Evolutionary conservation across 2,113 vertebrate genomes (phyloP), one percentile per base, ranked within the genome.

Genomic region (Seriola rivoliana): DNA sequence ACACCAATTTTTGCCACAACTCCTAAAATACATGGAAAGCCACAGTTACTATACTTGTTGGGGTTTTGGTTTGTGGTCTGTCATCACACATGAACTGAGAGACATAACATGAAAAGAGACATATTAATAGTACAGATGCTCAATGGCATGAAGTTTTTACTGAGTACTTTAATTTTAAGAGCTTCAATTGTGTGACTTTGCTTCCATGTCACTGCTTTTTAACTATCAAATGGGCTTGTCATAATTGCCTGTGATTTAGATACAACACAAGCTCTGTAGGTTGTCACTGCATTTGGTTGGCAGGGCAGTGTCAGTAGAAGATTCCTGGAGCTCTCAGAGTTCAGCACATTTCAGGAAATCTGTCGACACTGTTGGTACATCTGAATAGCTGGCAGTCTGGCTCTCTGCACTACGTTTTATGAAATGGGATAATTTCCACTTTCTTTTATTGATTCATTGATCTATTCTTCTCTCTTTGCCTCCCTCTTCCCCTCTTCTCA

Each of bases 371-470:
- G 29, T 29, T 25, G 23, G 52, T 21, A 11, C 7, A 12, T 59
- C 12, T 66, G 66, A 66, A 34, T 4, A 32, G 25, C 66, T 70
- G 66, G 36, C 59, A 44, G 52, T 46, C 42, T 7, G 42, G 3
- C 81, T 62, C 57, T 9, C n/a, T 12, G 60, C 6, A 13, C 42
- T 75, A 44, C 67, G 54, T 75, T 62, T 75, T 44, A 71, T 63
- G 50, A 78, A 76, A 78, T 8, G 6, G 11, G 63, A 81, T 78
- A 21, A 71, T 83, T 50, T 52, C 64, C 29, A 54, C 19, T 23
- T 36, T 64, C 32, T 62, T 65, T 74, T 66, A 65, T 21, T 57
- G 58, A 63, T 76, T 65, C 29, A 80, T 85, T 62, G 52, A 91
- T 77, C 19, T 50, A 16, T 44, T 74, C n/a, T 65, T 46, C 17